phyloP scores from a whole-genome alignment of 2,797 vertebrate genomes.

The Lacerta agilis region DNA sequence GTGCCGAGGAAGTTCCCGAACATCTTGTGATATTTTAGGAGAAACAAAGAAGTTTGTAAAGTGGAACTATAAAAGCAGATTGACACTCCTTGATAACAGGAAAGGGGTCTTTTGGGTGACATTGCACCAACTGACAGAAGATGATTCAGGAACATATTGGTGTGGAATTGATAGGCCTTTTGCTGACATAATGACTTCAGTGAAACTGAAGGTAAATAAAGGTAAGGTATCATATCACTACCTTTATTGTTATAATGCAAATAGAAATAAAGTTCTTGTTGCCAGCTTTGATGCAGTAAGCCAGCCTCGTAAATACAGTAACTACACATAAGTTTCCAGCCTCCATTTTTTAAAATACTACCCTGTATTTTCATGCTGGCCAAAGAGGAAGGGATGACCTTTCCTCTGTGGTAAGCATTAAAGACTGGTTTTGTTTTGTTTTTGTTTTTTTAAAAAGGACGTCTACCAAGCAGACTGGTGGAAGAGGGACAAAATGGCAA shows the following conservation, averaged over 20 bases:
- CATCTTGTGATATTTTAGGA: slow-evolving; percentile 69
- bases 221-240: slow-evolving; percentile 56
- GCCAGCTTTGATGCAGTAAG: background rate
- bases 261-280: background rate
- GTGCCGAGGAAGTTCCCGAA: slow-evolving; percentile 72
- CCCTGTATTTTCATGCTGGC: no score
- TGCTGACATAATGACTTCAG: slow-evolving; percentile 74
- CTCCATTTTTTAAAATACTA: no score
- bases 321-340: no score
- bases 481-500: no score
- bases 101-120: slow-evolving; percentile 59
- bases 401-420: no score
- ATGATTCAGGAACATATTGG: slow-evolving; percentile 77
- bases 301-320: no score
- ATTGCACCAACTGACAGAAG: slow-evolving; percentile 62
- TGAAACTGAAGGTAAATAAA: slow-evolving; percentile 71
- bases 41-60: slow-evolving; percentile 61
- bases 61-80: slow-evolving; percentile 18
- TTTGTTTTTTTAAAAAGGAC: no score
- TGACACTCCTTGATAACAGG: slow-evolving; percentile 40
- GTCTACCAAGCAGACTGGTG: no score
- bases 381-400: no score
- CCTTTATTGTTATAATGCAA: background rate
- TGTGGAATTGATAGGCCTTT: slow-evolving; percentile 76
- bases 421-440: no score